Base-by-base conservation (phyloP, 2,888 invertebrate species). In the Nasonia oneida region DNA sequence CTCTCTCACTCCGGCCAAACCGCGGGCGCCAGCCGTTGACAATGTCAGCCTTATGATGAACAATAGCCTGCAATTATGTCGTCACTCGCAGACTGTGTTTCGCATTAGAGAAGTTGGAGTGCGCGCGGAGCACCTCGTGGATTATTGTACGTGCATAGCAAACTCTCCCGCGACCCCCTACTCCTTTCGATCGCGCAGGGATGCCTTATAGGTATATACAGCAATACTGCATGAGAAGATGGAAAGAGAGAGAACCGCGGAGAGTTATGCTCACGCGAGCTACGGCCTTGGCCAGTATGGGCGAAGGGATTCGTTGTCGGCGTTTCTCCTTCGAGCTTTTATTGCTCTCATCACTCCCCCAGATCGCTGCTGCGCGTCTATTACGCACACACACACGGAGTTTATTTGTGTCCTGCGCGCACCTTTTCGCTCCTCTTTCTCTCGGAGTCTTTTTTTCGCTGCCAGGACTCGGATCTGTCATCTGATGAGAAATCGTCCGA, bases 51-150 rank as follows among this genome's bases (percentile, higher is more conserved):
- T 67, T 39, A 73, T 71, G 81, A 78, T n/a, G 71, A 61, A 87
- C 83, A 87, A 87, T 83, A 70, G n/a, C 50, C 75, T 18, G 75
- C 57, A 86, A 86, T 86, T 81, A 87, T 50, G 47, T 67, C 86
- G 81, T 81, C 81, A 76, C 67, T 14, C 33, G 67, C 83, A 76
- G 86, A 81, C 64, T 79, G 57, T 79, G 53, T 77, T 61, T 53
- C 83, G 73, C 64, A 76, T 77, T 75, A 23, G n/a, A 70, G 70
- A 83, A 82, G 53, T 82, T 74, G 37, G n/a, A 33, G 47, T 37
- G 77, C 47, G 70, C 29, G 29, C 29, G 29, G 29, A 18, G 39
- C n/a, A 33, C 23, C 1, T 29, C 57, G 57, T 15, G 5, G 18
- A 29, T 29, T 29, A 29, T 29, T 4, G 4, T 53, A 8, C 37